phyloP scores from a whole-genome alignment of 2,797 vertebrate genomes.

The Thaleichthys pacificus region DNA sequence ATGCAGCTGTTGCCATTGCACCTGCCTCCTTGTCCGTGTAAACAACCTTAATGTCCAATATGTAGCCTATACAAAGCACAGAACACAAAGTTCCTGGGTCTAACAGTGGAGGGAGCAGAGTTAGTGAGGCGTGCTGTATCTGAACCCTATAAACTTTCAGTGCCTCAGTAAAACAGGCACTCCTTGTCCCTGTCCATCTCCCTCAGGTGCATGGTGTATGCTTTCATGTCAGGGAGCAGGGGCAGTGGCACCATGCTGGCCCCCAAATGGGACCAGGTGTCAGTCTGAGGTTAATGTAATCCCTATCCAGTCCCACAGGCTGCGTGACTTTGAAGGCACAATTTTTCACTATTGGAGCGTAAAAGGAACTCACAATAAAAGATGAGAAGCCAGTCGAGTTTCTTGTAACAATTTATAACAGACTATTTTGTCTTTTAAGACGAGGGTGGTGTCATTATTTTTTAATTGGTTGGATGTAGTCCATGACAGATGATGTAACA shows the following conservation, averaged over 20 bases:
- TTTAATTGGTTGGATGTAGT: too few relatives aligned
- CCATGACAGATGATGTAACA: not conserved
- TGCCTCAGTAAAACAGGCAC: conserved; percentile 7
- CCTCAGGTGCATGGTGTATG: conserved; percentile 12
- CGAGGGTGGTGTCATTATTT: too few relatives aligned
- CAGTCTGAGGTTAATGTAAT: conserved; percentile 57
- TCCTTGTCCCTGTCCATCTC: conserved; percentile 15
- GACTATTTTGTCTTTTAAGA: too few relatives aligned
- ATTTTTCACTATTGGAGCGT: not conserved
- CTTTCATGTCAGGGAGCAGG: conserved; percentile 26
- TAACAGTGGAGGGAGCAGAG: conserved; percentile 5
- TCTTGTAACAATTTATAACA: too few relatives aligned
- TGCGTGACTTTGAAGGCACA: conserved; percentile 31
- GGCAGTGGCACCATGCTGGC: conserved; percentile 28
- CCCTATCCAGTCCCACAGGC: conserved; percentile 19
- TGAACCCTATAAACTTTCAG: conserved; percentile 12
- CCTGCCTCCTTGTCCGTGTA: not conserved
- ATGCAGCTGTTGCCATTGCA: not conserved
- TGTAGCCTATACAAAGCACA: not conserved
- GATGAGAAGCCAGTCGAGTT: too few relatives aligned
- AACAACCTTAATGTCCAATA: not conserved
- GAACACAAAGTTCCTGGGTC: not conserved
- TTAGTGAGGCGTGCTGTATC: not conserved
- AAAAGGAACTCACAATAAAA: too few relatives aligned
- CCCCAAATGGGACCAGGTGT: conserved; percentile 51